These are phyloP conservation scores for Eubasilissa splendida DNA, from an alignment of 2,888 invertebrate genomes.

Conservation along the genomic window DNA sequence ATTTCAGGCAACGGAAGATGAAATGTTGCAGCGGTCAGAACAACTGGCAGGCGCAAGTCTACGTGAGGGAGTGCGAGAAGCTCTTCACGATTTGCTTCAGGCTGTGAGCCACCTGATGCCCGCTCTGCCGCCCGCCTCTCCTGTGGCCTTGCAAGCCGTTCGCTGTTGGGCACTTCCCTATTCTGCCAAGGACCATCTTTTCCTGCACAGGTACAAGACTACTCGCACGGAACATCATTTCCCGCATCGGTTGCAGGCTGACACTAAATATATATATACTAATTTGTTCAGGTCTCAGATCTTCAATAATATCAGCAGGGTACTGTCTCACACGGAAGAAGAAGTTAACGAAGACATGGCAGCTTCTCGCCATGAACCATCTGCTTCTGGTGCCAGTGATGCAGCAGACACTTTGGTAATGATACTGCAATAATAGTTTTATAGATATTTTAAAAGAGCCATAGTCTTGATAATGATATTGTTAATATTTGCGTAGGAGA, in stretches of 20 bases:
- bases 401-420: slow-evolving; percentile 1
- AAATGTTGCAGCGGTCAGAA: slow-evolving; percentile 37
- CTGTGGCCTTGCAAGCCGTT: slow-evolving; percentile 92
- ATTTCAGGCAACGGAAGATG: slow-evolving; percentile 27
- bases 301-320: slow-evolving; percentile 96
- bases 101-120: slow-evolving; percentile 95
- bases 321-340: slow-evolving; percentile 93
- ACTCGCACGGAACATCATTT: background rate
- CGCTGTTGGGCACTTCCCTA: slow-evolving; percentile 95
- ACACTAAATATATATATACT: background rate
- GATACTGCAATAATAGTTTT: background rate
- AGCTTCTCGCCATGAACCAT: slow-evolving; percentile 69
- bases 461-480: background rate
- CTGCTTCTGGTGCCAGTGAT: background rate
- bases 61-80: slow-evolving; percentile 67
- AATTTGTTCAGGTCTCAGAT: slow-evolving; percentile 81
- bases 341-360: slow-evolving; percentile 62
- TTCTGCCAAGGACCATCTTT: slow-evolving; percentile 90
- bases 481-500: slow-evolving; percentile 59
- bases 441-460: background rate
- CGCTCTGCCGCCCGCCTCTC: slow-evolving; percentile 87
- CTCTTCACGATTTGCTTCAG: slow-evolving; percentile 90
- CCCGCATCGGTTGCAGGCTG: slow-evolving; percentile 1
- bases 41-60: slow-evolving; percentile 24
- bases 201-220: slow-evolving; percentile 79